Evolutionary conservation across 2,113 vertebrate species (phyloP), one percentile per base, ranked within the genome.

Genomic region (Limnothrissa miodon): DNA sequence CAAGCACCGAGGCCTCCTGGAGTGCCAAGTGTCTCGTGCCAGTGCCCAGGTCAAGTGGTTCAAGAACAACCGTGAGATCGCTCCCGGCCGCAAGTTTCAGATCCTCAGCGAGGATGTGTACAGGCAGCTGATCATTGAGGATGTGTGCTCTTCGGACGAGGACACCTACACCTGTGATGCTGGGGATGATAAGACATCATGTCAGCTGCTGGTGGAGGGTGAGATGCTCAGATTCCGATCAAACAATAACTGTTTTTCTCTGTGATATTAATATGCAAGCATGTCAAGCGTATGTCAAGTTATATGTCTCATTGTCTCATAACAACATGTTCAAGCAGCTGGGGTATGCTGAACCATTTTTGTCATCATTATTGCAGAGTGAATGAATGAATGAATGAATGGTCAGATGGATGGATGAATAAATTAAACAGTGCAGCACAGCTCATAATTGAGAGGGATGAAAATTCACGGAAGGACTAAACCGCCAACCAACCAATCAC

Each of bases 161-260:
- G 98, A 97, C 87, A 94, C 92, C 0, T 99, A 99, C 84, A 97
- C 93, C 0, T 99, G 98, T 1, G 97, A 99, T 0, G 97, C 97
- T 0, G 94, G 93, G 0, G 96, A 99, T 11, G 96, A 97, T 85
- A 94, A 94, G 90, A 98, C 96, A 79, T 96, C 95, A 0, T 98
- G 97, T 70, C 95, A 96, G 86, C 96, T 99, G 90, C 95, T 97
- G 0, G 97, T 99, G 79, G 98, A 99, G 95, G 97, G 98, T 99
- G 91, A 80, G 86, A 88, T 82, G 59, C 42, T 66, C 53, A 6
- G 70, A 21, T 80, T 81, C 59, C 25, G 66, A 74, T 74, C 15
- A 74, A 56, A 15, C 51, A 51, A 29, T n/a, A 15, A 84, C 79
- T 3, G 1, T n/a, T 23, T 59, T 53, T 46, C 45, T 36, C 17